Conservation (phyloP, 2,797 vertebrate genomes). For the Columba guinea region DNA sequence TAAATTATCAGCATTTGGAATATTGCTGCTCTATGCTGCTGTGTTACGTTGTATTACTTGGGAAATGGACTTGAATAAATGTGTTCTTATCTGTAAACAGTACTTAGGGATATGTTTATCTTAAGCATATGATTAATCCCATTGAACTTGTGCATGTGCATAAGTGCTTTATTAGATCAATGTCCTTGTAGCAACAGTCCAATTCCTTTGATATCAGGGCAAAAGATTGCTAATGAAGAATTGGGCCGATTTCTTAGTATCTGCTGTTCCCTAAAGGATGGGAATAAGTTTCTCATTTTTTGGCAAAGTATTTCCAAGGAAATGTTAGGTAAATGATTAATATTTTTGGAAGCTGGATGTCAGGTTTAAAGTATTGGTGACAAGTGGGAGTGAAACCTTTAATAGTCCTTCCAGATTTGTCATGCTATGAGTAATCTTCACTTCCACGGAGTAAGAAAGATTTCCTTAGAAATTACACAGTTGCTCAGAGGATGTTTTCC, state of each 20-base stretch:
- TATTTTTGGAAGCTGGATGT: not conserved
- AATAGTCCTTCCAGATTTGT: not conserved
- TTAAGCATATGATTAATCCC: not conserved
- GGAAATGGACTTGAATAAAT: not conserved
- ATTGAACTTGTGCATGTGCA: not conserved
- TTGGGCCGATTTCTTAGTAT: not conserved
- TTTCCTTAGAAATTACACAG: conserved; percentile 33
- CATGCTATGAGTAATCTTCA: not conserved
- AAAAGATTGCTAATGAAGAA: not conserved
- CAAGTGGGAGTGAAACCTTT: not conserved
- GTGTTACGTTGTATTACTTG: not conserved
- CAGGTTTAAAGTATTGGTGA: not conserved
- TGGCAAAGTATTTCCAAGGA: not conserved
- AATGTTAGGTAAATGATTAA: not conserved
- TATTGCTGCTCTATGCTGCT: not conserved
- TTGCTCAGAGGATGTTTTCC: conserved; percentile 14
- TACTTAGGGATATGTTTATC: not conserved
- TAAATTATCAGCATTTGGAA: not conserved
- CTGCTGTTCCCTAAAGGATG: not conserved
- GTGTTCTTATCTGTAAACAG: not conserved
- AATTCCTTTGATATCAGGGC: not conserved
- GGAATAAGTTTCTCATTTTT: not conserved
- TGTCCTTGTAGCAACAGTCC: not conserved
- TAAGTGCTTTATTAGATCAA: not conserved
- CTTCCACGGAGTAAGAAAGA: not conserved